A percentile compares a stretch with the other conserved stretches of the same genome.
phyloP scores from a whole-genome alignment of 2,888 invertebrate genomes.

The Magallana nippona region DNA sequence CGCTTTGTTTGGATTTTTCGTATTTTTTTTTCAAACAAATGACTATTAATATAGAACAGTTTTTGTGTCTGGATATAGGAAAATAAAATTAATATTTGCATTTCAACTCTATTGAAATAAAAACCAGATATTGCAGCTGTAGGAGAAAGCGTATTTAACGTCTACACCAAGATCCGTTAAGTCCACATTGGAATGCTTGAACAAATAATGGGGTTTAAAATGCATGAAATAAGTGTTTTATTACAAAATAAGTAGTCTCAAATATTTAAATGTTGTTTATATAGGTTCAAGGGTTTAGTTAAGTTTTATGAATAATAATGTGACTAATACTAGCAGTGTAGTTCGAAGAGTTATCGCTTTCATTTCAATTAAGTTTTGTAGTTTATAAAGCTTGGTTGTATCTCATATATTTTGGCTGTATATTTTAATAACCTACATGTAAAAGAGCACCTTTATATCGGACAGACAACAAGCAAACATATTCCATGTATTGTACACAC shows the following conservation, averaged over 20 bases:
- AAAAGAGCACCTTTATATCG: no score
- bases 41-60: background rate
- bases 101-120: background rate
- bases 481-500: no score
- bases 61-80: background rate
- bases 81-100: constrained; percentile 10
- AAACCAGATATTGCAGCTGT: constrained; percentile 16
- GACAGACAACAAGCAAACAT: no score
- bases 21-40: background rate
- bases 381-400: no score
- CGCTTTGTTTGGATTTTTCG: background rate
- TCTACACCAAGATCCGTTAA: background rate
- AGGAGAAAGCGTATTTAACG: background rate
- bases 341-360: no score
- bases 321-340: no score
- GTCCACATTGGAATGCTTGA: background rate
- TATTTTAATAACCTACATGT: no score
- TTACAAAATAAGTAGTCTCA: background rate
- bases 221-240: background rate
- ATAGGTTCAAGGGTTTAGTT: no score
- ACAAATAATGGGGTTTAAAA: background rate
- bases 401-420: no score
- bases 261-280: background rate
- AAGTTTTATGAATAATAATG: no score
- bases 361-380: no score